A percentile compares a stretch with the other conserved stretches of the same genome.
These are phyloP conservation scores for Antennarius maculatus DNA, from an alignment of 2,797 vertebrate species.

Conservation along the genomic window DNA sequence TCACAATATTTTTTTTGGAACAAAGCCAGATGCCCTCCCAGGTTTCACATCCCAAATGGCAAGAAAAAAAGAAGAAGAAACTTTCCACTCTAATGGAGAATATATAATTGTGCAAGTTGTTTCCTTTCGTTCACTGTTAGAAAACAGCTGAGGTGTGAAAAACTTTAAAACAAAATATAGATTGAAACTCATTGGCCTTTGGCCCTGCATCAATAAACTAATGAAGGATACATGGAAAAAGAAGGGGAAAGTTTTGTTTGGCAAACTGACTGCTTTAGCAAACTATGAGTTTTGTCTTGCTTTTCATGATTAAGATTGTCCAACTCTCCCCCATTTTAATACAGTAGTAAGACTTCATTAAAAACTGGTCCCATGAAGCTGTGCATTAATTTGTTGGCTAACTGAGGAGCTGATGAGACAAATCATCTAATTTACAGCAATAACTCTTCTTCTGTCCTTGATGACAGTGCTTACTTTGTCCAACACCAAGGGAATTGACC, in stretches of 20 bases:
- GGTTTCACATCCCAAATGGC: conserved; percentile 39
- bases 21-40: too few species aligned
- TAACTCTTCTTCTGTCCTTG: conserved; percentile 49
- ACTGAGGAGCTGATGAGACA: conserved; percentile 40
- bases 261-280: conserved; percentile 77
- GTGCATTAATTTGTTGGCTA: conserved; percentile 44
- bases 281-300: conserved; percentile 72
- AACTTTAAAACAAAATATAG: conserved; percentile 64
- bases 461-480: conserved; percentile 49
- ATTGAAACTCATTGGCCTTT: conserved; percentile 76
- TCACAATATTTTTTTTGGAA: too few species aligned
- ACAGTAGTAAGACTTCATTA: conserved; percentile 64
- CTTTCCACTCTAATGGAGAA: conserved; percentile 50
- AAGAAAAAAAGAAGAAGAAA: conserved; percentile 47
- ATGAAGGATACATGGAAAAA: conserved; percentile 79
- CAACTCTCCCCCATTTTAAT: conserved; percentile 67
- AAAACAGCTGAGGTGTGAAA: conserved; percentile 77
- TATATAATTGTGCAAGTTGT: conserved; percentile 62
- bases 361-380: conserved; percentile 51
- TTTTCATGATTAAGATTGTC: conserved; percentile 74
- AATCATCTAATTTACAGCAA: conserved; percentile 63
- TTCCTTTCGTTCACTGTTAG: conserved; percentile 43
- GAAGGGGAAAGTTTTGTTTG: conserved; percentile 80
- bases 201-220: conserved; percentile 79
- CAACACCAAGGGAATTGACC: conserved; percentile 49